Evolutionary conservation across 2,888 invertebrate species (phyloP).

Genomic region (Xestia c-nigrum): DNA sequence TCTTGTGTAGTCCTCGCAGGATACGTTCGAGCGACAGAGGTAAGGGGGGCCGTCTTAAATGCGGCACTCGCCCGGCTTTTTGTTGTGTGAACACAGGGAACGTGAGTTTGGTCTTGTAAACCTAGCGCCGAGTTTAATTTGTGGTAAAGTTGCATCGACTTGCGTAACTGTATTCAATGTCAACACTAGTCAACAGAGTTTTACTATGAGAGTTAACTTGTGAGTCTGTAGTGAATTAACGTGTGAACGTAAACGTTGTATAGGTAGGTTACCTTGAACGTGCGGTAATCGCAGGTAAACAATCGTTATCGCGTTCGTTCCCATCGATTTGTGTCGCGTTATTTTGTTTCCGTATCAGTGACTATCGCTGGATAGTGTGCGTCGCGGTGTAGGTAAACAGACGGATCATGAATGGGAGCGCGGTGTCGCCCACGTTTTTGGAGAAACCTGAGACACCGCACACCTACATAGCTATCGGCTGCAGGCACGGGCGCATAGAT

Average conservation of each 20-base stretch:
- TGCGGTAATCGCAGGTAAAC: slow-evolving; percentile 86
- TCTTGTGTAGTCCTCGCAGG: slow-evolving; percentile 93
- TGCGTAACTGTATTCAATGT: slow-evolving; percentile 89
- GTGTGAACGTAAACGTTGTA: slow-evolving; percentile 66
- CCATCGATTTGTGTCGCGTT: slow-evolving; percentile 80
- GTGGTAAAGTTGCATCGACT: slow-evolving; percentile 77
- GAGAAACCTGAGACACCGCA: slow-evolving; percentile 79
- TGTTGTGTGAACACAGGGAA: slow-evolving; percentile 77
- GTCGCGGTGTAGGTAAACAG: slow-evolving; percentile 75
- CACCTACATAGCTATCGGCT: slow-evolving; percentile 68
- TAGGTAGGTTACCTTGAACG: slow-evolving; percentile 83
- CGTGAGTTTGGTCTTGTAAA: slow-evolving; percentile 64
- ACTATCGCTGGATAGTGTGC: slow-evolving; percentile 63
- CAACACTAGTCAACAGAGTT: slow-evolving; percentile 74
- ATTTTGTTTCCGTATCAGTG: slow-evolving; percentile 77
- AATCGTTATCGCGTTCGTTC: slow-evolving; percentile 82
- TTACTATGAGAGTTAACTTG: slow-evolving; percentile 64
- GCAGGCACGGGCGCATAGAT: slow-evolving; percentile 41
- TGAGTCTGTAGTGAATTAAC: slow-evolving; percentile 57
- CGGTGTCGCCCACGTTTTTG: slow-evolving; percentile 84
- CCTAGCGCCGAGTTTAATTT: slow-evolving; percentile 61
- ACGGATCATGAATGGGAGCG: slow-evolving; percentile 81
- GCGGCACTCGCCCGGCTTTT: slow-evolving; percentile 87
- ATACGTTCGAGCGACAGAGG: slow-evolving; percentile 94
- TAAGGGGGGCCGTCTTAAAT: slow-evolving; percentile 91